These are phyloP conservation scores for Tachina grossa DNA, from an alignment of 2,888 invertebrate genomes.

Conservation along the genomic window DNA sequence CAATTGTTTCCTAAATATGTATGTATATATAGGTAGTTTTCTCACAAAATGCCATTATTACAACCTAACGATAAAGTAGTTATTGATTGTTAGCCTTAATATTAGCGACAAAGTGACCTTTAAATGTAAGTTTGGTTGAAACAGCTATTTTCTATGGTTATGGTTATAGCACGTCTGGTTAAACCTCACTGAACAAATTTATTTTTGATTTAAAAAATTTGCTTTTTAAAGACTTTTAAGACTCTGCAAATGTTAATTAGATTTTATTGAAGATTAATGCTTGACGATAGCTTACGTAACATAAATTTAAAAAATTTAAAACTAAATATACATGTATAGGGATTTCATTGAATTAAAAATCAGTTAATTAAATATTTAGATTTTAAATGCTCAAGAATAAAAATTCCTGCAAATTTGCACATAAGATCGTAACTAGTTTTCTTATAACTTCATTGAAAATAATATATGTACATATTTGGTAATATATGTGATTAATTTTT, in stretches of 20 bases:
- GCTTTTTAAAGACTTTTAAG: conserved; percentile 7
- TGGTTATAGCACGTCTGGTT: too few species aligned
- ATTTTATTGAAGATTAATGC: conserved; percentile 13
- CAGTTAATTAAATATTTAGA: conserved; percentile 9
- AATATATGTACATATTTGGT: not conserved
- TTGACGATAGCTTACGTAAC: not conserved
- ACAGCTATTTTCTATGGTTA: too few species aligned
- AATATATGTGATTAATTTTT: conserved; percentile 31
- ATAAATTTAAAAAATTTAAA: conserved; percentile 2
- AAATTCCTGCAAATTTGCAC: not conserved
- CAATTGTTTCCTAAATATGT: too few species aligned
- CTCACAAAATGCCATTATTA: too few species aligned
- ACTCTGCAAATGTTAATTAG: conserved; percentile 6
- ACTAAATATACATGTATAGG: not conserved
- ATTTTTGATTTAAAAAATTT: not conserved
- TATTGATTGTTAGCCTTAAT: too few species aligned
- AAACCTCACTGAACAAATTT: too few species aligned
- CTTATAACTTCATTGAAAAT: not conserved
- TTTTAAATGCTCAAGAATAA: not conserved
- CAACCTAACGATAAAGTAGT: too few species aligned
- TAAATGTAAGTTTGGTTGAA: too few species aligned
- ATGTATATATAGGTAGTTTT: too few species aligned
- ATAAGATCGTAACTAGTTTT: conserved; percentile 10
- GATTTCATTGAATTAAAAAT: conserved; percentile 30
- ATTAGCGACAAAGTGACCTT: too few species aligned